Evolutionary conservation across 1,140 invertebrate species (phyloP).

Genomic region (Caenorhabditis elegans): WBcel235 BX284606.5:15521501-15522000

Average conservation of each 20-base stretch:
- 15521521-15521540: neutral
- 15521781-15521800: neutral
- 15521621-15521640: too few species aligned
- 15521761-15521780: slow-evolving; percentile 9
- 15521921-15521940: slow-evolving; percentile 17
- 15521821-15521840: slow-evolving; percentile 36
- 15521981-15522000: slow-evolving; percentile 7
- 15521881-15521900: neutral
- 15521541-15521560: neutral
- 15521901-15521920: neutral
- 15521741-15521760: slow-evolving; percentile 1
- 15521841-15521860: neutral
- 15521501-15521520: neutral
- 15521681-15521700: neutral
- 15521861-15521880: neutral
- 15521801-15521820: slow-evolving; percentile 15
- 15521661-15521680: neutral
- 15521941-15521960: neutral
- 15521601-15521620: neutral
- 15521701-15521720: neutral
- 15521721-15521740: neutral
- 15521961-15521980: slow-evolving; percentile 30
- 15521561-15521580: neutral
- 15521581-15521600: slow-evolving; percentile 18
- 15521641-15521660: too few species aligned